Conservation (phyloP, 2,888 invertebrate genomes). For the Tuberolachnus salignus region DNA sequence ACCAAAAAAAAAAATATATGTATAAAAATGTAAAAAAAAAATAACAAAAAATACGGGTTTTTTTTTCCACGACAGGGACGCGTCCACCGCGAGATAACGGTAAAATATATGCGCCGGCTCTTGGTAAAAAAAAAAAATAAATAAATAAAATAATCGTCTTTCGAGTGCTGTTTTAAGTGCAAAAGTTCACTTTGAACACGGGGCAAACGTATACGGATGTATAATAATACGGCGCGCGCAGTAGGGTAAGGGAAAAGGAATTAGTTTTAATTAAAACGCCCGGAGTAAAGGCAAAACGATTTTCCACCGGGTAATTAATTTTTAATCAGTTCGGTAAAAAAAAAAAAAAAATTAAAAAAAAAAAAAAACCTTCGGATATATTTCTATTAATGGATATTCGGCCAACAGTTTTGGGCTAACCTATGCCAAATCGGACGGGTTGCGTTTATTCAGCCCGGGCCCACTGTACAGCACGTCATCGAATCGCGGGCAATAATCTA, state of each 20-base stretch:
- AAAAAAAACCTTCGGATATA: neutral
- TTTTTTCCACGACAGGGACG: slow-evolving; percentile 14
- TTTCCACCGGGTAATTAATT: slow-evolving; percentile 55
- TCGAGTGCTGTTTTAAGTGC: slow-evolving; percentile 48
- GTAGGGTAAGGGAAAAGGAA: slow-evolving; percentile 21
- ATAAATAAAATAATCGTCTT: slow-evolving; percentile 55
- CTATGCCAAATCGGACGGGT: too few relatives aligned
- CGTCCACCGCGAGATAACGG: slow-evolving; percentile 35
- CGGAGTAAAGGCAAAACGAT: slow-evolving; percentile 50
- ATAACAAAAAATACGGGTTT: slow-evolving; percentile 35
- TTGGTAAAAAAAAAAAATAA: slow-evolving; percentile 5
- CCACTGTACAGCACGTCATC: too few relatives aligned
- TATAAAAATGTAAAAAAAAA: too few relatives aligned
- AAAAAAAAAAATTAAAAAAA: neutral
- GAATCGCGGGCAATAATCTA: too few relatives aligned
- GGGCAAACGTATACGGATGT: neutral
- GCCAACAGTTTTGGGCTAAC: too few relatives aligned
- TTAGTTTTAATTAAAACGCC: slow-evolving; percentile 57
- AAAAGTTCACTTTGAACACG: slow-evolving; percentile 54
- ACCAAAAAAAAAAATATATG: neutral
- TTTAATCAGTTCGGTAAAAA: slow-evolving; percentile 53
- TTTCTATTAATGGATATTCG: too few relatives aligned
- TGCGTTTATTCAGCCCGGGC: too few relatives aligned
- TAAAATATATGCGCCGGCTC: slow-evolving; percentile 13
- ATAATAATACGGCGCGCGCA: neutral